These are phyloP conservation scores for Listrodromus nycthemerus DNA, from an alignment of 2,888 invertebrate species.

Conservation along the genomic window DNA sequence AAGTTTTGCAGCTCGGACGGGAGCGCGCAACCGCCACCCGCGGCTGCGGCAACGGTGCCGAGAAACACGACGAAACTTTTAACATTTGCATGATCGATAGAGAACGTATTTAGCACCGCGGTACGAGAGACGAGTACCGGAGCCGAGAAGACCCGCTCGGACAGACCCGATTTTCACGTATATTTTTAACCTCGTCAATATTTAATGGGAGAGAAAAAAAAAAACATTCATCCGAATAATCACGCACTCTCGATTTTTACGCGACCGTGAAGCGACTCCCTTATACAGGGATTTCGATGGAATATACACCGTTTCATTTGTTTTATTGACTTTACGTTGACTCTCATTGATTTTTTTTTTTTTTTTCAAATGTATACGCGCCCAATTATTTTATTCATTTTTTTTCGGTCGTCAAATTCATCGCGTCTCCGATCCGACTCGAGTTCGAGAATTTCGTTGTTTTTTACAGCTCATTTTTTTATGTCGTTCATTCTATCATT, in stretches of 20 bases:
- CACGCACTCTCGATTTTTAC: not conserved
- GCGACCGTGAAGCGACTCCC: not conserved
- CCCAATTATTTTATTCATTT: not conserved
- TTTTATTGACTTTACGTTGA: not conserved
- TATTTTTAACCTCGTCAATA: constrained; percentile 57
- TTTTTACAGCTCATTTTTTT: too few relatives aligned
- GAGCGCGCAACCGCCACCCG: constrained; percentile 3
- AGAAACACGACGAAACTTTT: constrained; percentile 64
- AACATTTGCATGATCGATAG: constrained; percentile 69
- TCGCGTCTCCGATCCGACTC: too few relatives aligned
- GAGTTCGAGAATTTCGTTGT: too few relatives aligned
- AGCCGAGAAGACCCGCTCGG: constrained; percentile 41
- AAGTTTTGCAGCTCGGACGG: constrained; percentile 50
- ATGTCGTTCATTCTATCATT: too few relatives aligned
- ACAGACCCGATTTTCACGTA: constrained; percentile 38
- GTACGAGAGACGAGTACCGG: not conserved
- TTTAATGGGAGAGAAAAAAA: constrained; percentile 24
- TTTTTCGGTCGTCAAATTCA: not conserved
- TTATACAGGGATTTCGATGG: not conserved
- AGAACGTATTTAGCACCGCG: constrained; percentile 64
- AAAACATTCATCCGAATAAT: not conserved
- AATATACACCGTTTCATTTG: not conserved
- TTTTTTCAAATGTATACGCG: not conserved
- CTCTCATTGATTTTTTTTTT: not conserved
- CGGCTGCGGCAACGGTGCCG: constrained; percentile 8